A percentile compares a stretch with the other conserved stretches of the same genome.
These are phyloP conservation scores for Bubo scandiacus DNA, from an alignment of 2,113 vertebrate species.

Conservation along the genomic window DNA sequence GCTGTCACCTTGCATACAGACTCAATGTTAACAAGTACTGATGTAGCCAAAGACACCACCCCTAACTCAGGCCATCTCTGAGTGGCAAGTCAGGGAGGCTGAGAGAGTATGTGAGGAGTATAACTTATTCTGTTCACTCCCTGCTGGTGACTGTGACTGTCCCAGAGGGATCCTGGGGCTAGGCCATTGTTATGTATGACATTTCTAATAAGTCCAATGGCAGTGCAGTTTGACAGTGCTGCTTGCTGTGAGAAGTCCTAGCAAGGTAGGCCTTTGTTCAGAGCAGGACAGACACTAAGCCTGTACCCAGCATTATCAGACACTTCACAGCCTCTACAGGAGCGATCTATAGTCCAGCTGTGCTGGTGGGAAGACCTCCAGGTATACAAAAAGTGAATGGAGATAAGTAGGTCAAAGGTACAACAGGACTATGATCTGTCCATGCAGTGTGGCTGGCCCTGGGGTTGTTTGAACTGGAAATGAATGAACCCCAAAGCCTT, in stretches of 20 bases:
- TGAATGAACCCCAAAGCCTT: not conserved
- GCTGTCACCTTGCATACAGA: not conserved
- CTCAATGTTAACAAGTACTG: not conserved
- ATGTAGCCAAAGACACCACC: not conserved
- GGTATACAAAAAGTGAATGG: not conserved
- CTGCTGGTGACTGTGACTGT: accelerated
- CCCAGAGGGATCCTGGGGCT: not conserved
- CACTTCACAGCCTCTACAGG: not conserved
- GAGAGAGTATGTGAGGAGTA: not conserved
- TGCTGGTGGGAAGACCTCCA: not conserved
- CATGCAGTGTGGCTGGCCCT: not conserved
- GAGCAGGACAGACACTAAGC: not conserved
- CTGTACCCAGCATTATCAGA: not conserved
- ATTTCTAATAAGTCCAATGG: not conserved
- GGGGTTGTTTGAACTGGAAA: not conserved
- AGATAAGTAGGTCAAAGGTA: not conserved
- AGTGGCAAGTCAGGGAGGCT: not conserved
- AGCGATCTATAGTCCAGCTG: not conserved
- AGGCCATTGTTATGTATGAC: accelerated
- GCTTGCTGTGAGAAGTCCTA: not conserved
- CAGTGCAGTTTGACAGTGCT: not conserved
- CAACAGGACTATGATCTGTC: not conserved
- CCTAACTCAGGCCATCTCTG: not conserved
- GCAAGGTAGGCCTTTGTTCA: not conserved
- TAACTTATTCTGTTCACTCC: not conserved